A percentile compares a stretch with the other conserved stretches of the same genome.
Conservation (phyloP, 2,888 invertebrate species). For the Deilephila porcellus region DNA sequence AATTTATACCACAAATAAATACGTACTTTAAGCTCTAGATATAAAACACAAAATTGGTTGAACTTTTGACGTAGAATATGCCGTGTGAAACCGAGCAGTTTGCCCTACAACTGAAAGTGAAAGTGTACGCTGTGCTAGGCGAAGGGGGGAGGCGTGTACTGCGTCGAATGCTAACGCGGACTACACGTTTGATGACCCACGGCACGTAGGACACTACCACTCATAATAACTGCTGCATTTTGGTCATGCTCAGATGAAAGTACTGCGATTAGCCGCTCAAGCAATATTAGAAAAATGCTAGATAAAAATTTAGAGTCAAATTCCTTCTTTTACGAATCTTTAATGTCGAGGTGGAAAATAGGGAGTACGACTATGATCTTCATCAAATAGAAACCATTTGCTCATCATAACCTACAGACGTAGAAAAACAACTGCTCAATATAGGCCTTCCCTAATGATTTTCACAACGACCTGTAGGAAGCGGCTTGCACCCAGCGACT, state of each 20-base stretch:
- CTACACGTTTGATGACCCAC: constrained; percentile 75
- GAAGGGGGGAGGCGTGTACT: constrained; percentile 58
- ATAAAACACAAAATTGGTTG: neutral
- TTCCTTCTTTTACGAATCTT: too few species aligned
- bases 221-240: constrained; percentile 44
- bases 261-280: constrained; percentile 27
- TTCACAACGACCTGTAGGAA: too few species aligned
- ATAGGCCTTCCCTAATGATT: too few species aligned
- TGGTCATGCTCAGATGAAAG: constrained; percentile 60
- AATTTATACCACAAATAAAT: neutral
- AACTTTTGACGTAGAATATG: neutral
- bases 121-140: constrained; percentile 67
- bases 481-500: too few species aligned
- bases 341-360: neutral
- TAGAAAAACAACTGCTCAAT: too few species aligned
- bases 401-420: too few species aligned
- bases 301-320: too few species aligned
- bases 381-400: too few species aligned
- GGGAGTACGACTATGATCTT: too few species aligned
- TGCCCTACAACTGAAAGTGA: constrained; percentile 84
- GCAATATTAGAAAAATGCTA: too few species aligned
- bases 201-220: constrained; percentile 50
- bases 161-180: constrained; percentile 74
- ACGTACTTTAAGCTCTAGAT: neutral
- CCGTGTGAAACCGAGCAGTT: constrained; percentile 52